Conservation (phyloP, 2,888 invertebrate species). For the Vannuccia rotundouncinata region DNA sequence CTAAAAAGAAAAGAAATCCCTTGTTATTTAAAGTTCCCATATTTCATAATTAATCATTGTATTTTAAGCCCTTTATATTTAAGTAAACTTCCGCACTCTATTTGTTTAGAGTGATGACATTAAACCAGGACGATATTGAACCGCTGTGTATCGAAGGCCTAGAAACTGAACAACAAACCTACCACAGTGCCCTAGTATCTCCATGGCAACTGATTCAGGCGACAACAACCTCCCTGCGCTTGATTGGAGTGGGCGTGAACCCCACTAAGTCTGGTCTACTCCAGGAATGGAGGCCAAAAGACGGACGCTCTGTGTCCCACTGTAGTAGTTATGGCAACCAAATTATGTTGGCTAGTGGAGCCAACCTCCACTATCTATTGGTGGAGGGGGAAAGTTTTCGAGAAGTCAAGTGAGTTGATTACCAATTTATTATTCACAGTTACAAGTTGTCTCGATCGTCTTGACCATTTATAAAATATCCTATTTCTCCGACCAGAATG, state of each 20-base stretch:
- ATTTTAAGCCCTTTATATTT: too few species aligned
- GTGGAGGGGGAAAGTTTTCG: constrained; percentile 60
- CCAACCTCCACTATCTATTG: constrained; percentile 74
- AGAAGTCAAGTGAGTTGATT: constrained; percentile 60
- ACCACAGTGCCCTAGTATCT: constrained; percentile 82
- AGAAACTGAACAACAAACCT: constrained; percentile 81
- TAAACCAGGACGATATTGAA: constrained; percentile 83
- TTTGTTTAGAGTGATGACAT: not conserved
- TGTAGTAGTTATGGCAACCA: constrained; percentile 73
- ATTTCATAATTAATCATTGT: too few species aligned
- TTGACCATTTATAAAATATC: too few species aligned
- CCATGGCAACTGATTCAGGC: constrained; percentile 71
- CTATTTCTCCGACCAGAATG: too few species aligned
- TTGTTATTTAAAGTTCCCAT: too few species aligned
- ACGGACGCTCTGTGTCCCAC: constrained; percentile 72
- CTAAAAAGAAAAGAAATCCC: too few species aligned
- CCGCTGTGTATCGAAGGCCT: constrained; percentile 90
- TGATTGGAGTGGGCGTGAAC: constrained; percentile 59
- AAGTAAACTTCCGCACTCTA: too few species aligned
- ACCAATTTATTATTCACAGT: too few species aligned
- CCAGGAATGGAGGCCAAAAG: constrained; percentile 53
- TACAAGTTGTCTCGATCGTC: too few species aligned
- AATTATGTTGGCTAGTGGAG: constrained; percentile 77
- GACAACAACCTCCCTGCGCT: constrained; percentile 52
- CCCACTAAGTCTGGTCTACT: constrained; percentile 36